Evolutionary conservation across 2,113 vertebrate genomes (phyloP).

Genomic region (Planiliza haematocheilus): DNA sequence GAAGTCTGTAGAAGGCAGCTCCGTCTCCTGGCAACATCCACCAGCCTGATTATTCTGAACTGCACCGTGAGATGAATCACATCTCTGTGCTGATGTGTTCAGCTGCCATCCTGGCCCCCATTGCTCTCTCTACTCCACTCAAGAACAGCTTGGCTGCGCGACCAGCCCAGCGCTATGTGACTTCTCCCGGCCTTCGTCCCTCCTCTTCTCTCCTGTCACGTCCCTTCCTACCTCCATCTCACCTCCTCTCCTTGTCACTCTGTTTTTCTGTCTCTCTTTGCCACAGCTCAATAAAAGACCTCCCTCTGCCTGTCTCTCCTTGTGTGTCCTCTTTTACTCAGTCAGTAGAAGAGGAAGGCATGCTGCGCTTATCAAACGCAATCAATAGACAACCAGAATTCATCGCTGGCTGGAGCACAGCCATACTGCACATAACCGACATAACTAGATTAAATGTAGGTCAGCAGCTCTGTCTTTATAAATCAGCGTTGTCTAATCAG

Average conservation of each 20-base stretch:
- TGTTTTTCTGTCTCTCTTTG: conserved; percentile 7
- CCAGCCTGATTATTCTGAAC: conserved; percentile 44
- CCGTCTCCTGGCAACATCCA: conserved; percentile 79
- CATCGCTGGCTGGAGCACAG: not conserved
- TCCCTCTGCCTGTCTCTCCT: conserved; percentile 43
- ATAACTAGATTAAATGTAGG: not conserved
- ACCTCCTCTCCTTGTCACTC: conserved; percentile 6
- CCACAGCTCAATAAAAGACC: conserved; percentile 46
- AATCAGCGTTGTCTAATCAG: conserved; percentile 34
- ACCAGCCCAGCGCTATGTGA: conserved; percentile 12
- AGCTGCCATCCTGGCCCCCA: conserved; percentile 39
- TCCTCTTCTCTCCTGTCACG: conserved; percentile 17
- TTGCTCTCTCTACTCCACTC: conserved; percentile 34
- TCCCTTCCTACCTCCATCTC: conserved; percentile 25
- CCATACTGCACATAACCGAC: no score
- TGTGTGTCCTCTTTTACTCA: conserved; percentile 34
- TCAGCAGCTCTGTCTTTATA: conserved; percentile 15
- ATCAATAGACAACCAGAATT: conserved; percentile 10
- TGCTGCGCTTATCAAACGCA: conserved; percentile 43
- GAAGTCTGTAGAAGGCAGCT: conserved; percentile 67
- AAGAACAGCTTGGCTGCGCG: conserved; percentile 22
- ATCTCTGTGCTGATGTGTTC: conserved; percentile 66
- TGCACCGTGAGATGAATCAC: conserved; percentile 67
- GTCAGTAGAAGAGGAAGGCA: conserved; percentile 7
- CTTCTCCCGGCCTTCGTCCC: conserved; percentile 2